phyloP scores from a whole-genome alignment of 1,140 invertebrate species.

The Pseudomyrmex concolor region DNA sequence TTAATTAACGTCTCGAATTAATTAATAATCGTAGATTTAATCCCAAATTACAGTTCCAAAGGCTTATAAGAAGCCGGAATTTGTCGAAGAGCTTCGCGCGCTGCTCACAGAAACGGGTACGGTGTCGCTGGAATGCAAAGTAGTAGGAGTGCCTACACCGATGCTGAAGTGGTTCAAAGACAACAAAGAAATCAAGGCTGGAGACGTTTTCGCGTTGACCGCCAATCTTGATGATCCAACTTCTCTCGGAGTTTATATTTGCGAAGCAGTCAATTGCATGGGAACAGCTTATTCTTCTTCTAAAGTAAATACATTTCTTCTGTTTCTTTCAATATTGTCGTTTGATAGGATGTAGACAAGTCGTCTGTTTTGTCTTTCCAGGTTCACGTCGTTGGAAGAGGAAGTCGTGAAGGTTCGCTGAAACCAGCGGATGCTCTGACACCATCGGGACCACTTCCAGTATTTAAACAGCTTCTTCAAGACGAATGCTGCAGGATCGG shows the following conservation, averaged over 20 bases:
- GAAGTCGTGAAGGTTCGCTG: constrained; percentile 88
- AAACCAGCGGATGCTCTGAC: constrained; percentile 86
- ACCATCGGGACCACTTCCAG: constrained; percentile 88
- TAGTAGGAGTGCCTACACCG: constrained; percentile 94
- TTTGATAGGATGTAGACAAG: neutral
- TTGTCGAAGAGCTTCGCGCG: constrained; percentile 92
- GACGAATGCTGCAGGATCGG: constrained; percentile 91
- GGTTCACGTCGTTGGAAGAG: constrained; percentile 90
- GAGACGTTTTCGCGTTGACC: constrained; percentile 93
- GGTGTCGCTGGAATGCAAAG: constrained; percentile 95
- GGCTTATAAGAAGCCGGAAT: constrained; percentile 94
- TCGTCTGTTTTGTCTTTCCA: constrained; percentile 48
- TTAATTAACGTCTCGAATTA: neutral
- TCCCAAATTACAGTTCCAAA: constrained; percentile 89
- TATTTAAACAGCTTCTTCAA: constrained; percentile 90
- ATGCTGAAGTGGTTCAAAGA: constrained; percentile 94
- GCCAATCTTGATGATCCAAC: constrained; percentile 92
- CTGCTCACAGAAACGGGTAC: constrained; percentile 94
- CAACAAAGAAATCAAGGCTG: constrained; percentile 93
- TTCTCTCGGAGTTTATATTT: constrained; percentile 93
- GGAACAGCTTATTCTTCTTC: constrained; percentile 92
- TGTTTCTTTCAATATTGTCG: neutral
- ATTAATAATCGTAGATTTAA: neutral
- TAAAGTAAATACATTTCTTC: constrained; percentile 80
- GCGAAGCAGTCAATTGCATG: constrained; percentile 95